These are phyloP conservation scores for Drosophila ficusphila DNA, from an alignment of 1,140 invertebrate genomes.

Conservation along the genomic window DNA sequence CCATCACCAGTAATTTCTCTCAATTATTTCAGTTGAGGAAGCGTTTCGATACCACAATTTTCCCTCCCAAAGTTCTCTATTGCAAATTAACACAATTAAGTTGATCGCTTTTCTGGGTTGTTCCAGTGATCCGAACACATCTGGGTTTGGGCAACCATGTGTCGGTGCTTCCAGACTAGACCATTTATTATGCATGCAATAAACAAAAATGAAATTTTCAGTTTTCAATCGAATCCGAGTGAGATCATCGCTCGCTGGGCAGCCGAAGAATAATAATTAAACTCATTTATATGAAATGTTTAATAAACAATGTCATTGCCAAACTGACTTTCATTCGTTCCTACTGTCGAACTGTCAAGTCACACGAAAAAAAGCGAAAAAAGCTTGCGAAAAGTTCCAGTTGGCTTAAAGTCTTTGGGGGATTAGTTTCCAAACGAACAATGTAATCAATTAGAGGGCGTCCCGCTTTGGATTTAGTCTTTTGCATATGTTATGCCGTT, in stretches of 20 bases:
- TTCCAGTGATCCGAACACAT: constrained; percentile 31
- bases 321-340: constrained; percentile 6
- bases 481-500: constrained; percentile 36
- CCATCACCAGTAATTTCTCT: constrained; percentile 22
- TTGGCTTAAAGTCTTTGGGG: constrained; percentile 56
- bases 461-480: constrained; percentile 12
- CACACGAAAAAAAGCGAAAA: constrained; percentile 10
- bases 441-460: constrained; percentile 72
- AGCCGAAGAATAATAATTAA: constrained; percentile 74
- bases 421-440: constrained; percentile 54
- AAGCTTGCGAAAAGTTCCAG: constrained; percentile 27
- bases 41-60: constrained; percentile 14
- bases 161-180: constrained; percentile 42
- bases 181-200: constrained; percentile 79
- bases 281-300: constrained; percentile 77
- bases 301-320: constrained; percentile 73
- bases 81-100: constrained; percentile 46
- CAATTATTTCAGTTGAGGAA: constrained; percentile 28
- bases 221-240: constrained; percentile 76
- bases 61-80: constrained; percentile 25
- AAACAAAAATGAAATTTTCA: constrained; percentile 69
- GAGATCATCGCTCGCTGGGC: constrained; percentile 64
- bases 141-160: constrained; percentile 11
- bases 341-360: constrained; percentile 26
- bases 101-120: constrained; percentile 37